A percentile compares a stretch with the other conserved stretches of the same genome.
Evolutionary conservation across 2,797 vertebrate genomes (phyloP).

Genomic region (Crenichthys baileyi): DNA sequence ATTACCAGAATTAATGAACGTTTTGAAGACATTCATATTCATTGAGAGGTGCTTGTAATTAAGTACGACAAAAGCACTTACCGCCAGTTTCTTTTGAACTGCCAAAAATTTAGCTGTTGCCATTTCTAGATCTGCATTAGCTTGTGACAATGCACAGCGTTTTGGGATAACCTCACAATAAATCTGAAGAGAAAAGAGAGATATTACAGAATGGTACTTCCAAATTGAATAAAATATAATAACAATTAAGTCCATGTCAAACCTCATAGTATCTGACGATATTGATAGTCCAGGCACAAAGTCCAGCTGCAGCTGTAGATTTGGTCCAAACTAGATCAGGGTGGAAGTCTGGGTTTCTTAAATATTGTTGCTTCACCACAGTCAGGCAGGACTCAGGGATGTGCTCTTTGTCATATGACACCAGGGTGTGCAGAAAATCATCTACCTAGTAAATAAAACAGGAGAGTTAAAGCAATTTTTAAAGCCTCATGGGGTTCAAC

Average conservation of each 20-base stretch:
- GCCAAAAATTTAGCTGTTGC: slow-evolving; percentile 82
- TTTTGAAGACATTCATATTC: background rate
- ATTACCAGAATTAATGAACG: background rate
- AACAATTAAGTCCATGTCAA: slow-evolving; percentile 31
- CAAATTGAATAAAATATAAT: background rate
- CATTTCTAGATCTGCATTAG: slow-evolving; percentile 82
- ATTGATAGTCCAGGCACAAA: slow-evolving; percentile 88
- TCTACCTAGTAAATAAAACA: slow-evolving; percentile 78
- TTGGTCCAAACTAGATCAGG: slow-evolving; percentile 84
- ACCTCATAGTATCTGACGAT: slow-evolving; percentile 88
- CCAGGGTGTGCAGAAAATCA: slow-evolving; percentile 86
- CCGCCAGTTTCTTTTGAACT: slow-evolving; percentile 84
- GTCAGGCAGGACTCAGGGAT: slow-evolving; percentile 87
- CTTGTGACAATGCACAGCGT: slow-evolving; percentile 77
- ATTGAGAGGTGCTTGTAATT: background rate
- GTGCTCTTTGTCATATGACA: slow-evolving; percentile 87
- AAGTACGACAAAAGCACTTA: slow-evolving; percentile 63
- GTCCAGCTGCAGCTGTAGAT: slow-evolving; percentile 87
- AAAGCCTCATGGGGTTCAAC: background rate
- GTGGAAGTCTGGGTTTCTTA: slow-evolving; percentile 86
- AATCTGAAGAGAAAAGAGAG: slow-evolving; percentile 71
- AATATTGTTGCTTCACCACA: slow-evolving; percentile 85
- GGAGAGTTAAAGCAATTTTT: background rate
- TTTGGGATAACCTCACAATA: slow-evolving; percentile 87
- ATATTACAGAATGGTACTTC: background rate